Evolutionary conservation across 2,113 vertebrate genomes (phyloP).

Genomic region (Megalops atlanticus): DNA sequence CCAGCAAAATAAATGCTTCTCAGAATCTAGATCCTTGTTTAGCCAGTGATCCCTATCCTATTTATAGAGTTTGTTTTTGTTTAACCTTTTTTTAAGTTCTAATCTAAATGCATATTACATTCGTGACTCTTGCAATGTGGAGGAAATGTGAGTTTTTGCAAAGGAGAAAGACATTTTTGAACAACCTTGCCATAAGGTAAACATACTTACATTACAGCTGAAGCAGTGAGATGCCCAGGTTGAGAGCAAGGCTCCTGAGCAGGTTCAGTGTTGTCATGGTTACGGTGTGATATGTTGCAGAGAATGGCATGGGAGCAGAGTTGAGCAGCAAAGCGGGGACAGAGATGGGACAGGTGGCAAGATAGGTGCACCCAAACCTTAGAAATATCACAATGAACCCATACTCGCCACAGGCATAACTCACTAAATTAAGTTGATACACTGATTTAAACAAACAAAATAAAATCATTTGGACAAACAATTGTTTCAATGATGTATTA

Average conservation of each 20-base stretch:
- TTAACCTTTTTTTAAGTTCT: slow-evolving; percentile 25
- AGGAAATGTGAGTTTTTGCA: background rate
- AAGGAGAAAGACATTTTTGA: background rate
- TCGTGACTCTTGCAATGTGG: background rate
- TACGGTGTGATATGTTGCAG: slow-evolving; percentile 4
- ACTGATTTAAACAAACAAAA: too few relatives aligned
- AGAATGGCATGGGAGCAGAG: background rate
- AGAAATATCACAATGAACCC: too few relatives aligned
- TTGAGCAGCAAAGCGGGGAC: background rate
- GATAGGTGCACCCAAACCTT: background rate
- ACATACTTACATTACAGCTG: background rate
- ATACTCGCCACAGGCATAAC: too few relatives aligned
- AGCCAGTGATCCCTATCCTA: slow-evolving; percentile 43
- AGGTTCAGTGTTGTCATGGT: slow-evolving; percentile 21
- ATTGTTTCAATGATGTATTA: too few relatives aligned
- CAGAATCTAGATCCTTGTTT: slow-evolving; percentile 35
- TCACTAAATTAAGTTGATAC: too few relatives aligned
- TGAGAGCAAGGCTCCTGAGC: slow-evolving; percentile 11
- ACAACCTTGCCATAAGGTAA: background rate
- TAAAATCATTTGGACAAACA: too few relatives aligned
- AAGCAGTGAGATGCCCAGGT: background rate
- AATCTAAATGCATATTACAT: slow-evolving; percentile 25
- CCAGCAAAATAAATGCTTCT: slow-evolving; percentile 31
- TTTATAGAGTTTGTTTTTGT: slow-evolving; percentile 18
- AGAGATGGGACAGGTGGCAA: background rate